phyloP scores from a whole-genome alignment of 2,797 vertebrate genomes.

The Anabacerthia variegaticeps region DNA sequence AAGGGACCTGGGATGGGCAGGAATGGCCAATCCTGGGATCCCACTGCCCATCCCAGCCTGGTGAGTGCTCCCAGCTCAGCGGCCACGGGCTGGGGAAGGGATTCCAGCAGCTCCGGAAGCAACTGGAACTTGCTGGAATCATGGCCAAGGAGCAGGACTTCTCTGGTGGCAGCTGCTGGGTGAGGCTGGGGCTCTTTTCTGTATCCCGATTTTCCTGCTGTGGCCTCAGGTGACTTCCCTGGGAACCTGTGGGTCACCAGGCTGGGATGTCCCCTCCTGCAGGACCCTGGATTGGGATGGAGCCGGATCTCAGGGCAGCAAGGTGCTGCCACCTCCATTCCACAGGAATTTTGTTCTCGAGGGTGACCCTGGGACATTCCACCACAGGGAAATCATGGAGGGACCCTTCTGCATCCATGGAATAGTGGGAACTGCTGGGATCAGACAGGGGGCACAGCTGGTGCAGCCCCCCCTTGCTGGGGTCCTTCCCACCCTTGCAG shows the following conservation, averaged over 20 bases:
- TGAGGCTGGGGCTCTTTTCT: not conserved
- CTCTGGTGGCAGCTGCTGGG: not conserved
- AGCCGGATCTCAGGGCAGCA: not conserved
- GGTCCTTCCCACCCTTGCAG: not conserved
- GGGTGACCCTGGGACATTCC: not conserved
- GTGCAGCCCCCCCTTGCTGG: accelerated
- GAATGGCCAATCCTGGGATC: not conserved
- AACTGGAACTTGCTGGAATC: not conserved
- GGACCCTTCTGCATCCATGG: accelerated
- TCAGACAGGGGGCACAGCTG: accelerated
- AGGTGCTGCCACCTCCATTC: not conserved
- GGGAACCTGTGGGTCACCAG: not conserved
- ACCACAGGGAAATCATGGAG: accelerated
- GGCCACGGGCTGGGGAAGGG: not conserved
- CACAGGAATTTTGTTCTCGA: not conserved
- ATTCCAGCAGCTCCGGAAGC: not conserved
- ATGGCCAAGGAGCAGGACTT: not conserved
- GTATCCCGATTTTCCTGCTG: not conserved
- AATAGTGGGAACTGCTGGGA: not conserved
- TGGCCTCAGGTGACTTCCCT: not conserved
- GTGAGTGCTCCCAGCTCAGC: not conserved
- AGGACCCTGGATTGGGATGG: not conserved
- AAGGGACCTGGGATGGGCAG: not conserved
- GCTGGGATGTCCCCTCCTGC: not conserved
- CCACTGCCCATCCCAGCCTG: not conserved